Evolutionary conservation across 1,140 invertebrate species (phyloP).

Genomic region (Melitaea cinxia): DNA sequence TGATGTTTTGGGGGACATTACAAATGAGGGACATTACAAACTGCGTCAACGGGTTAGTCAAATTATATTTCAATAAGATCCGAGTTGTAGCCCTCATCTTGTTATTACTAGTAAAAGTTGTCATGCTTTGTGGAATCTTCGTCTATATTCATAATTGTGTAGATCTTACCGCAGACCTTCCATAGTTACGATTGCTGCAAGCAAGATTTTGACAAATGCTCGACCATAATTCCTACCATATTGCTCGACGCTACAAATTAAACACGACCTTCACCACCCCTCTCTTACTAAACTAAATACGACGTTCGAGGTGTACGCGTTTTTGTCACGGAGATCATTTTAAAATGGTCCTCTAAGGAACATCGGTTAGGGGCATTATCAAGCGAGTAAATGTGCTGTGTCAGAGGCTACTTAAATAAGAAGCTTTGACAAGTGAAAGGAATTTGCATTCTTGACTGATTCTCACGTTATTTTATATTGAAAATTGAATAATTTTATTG

Average conservation of each 20-base stretch:
- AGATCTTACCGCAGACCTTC: slow-evolving; percentile 34
- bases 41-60: too few relatives aligned
- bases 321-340: slow-evolving; percentile 28
- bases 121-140: too few relatives aligned
- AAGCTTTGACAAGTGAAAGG: slow-evolving; percentile 56
- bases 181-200: slow-evolving; percentile 47
- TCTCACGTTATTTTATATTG: not conserved
- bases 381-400: slow-evolving; percentile 58
- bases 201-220: slow-evolving; percentile 58
- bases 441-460: slow-evolving; percentile 45
- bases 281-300: slow-evolving; percentile 11
- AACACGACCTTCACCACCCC: slow-evolving; percentile 31
- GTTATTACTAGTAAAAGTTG: too few relatives aligned
- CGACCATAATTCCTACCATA: slow-evolving; percentile 49
- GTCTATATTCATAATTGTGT: slow-evolving; percentile 40
- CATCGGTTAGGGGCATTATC: slow-evolving; percentile 58
- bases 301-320: slow-evolving; percentile 4
- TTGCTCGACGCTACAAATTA: slow-evolving; percentile 42
- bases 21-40: too few relatives aligned
- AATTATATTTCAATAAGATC: too few relatives aligned
- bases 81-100: too few relatives aligned
- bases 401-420: slow-evolving; percentile 58
- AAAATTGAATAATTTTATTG: not conserved
- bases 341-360: slow-evolving; percentile 43
- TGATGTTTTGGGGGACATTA: too few relatives aligned